These are phyloP conservation scores for Phyllostomus hastatus DNA, from an alignment of 2,113 vertebrate genomes.

Conservation along the genomic window DNA sequence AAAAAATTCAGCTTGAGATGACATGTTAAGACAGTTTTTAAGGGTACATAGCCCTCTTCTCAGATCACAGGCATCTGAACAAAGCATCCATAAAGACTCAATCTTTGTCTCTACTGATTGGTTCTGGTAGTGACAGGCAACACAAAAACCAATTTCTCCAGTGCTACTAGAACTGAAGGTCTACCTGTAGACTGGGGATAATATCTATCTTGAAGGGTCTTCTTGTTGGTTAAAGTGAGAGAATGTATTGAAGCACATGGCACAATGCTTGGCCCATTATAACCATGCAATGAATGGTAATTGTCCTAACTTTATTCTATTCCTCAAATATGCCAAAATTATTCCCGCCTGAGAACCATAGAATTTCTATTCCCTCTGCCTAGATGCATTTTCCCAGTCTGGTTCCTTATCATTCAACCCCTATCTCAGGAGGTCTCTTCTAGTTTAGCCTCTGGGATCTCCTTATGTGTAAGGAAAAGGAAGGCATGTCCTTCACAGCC, in stretches of 20 bases:
- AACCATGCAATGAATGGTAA: not conserved
- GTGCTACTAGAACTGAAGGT: not conserved
- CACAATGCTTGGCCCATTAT: not conserved
- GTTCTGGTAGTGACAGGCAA: no score
- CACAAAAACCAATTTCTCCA: no score
- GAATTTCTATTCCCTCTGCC: not conserved
- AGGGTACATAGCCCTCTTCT: no score
- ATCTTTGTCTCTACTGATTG: no score
- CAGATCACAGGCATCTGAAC: no score
- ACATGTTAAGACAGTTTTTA: no score
- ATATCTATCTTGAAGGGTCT: not conserved
- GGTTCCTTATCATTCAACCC: not conserved
- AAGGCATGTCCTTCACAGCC: not conserved
- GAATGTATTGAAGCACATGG: not conserved
- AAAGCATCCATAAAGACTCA: no score
- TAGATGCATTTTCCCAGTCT: not conserved
- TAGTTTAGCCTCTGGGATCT: not conserved
- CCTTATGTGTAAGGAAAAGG: not conserved
- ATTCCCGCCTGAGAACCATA: not conserved
- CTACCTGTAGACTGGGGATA: not conserved
- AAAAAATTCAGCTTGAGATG: no score
- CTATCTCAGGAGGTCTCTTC: not conserved
- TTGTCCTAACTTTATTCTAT: not conserved
- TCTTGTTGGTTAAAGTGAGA: not conserved
- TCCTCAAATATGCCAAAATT: not conserved